Evolutionary conservation across 2,113 vertebrate genomes (phyloP), one percentile per base, ranked within the genome.

Genomic region (Epinephelus cyanopodus): DNA sequence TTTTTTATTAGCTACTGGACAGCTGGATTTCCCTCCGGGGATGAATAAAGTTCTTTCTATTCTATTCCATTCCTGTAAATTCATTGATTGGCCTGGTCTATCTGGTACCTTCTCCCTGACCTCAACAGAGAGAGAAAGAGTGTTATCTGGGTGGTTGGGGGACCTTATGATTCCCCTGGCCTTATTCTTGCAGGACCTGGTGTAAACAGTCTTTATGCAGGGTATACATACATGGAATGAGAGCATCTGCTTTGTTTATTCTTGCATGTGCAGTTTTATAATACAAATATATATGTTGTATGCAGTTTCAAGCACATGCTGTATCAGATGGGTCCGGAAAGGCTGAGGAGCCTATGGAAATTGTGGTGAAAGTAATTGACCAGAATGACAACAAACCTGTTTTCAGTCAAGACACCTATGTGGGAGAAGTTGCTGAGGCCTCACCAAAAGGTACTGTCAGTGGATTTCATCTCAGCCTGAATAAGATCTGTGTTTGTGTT

Each of bases 311-410:
- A 39, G 94, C 78, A 0, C 67, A 90, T 60, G 94, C 93, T 47
- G 25, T 62, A 3, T 58, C 17, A 25, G 29, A 33, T 0, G 80
- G 76, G 54, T 1, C 10, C 8, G 13, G 14, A 71, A 0, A 0
- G 1, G 74, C 73, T 8, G 95, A 94, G 56, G 17, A 19, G 0
- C 90, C 93, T 0, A 94, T 95, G 91, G 92, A 95, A 0, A 89
- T 96, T 25, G 25, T 74, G 1, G 86, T 96, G 0, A 68, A 71
- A 12, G 91, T 96, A 6, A 65, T 85, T 0, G 95, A 96, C 66
- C 58, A 81, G 80, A 96, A 96, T 25, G 95, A 96, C 89, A 95
- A 96, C 79, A 80, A 17, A 1, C 95, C 95, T 18, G 0, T 45
- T 5, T 96, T 96, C 71, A 61, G 21, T 13, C 14, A 93, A 69